A percentile compares a stretch with the other conserved stretches of the same genome.
Conservation (phyloP, 2,797 vertebrate genomes). For the Cottoperca gobio region DNA sequence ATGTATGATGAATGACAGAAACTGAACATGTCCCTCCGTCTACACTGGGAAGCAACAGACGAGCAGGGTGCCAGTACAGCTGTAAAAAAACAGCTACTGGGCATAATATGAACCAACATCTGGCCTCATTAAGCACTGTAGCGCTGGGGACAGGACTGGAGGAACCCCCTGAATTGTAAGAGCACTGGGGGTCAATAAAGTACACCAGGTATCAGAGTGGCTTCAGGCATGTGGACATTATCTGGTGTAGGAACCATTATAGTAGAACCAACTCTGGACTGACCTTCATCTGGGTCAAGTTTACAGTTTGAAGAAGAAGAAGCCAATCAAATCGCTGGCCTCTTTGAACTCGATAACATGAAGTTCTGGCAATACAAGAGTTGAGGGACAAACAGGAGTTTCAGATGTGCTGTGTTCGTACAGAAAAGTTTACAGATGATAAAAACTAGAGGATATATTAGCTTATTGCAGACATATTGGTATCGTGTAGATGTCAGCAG, state of each 20-base stretch:
- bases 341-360: neutral
- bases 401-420: neutral
- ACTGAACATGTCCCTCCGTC: slow-evolving; percentile 5
- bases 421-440: neutral
- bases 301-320: neutral
- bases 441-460: no score
- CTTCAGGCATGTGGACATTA: slow-evolving; percentile 10
- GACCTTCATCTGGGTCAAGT: neutral
- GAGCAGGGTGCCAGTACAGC: slow-evolving; percentile 43
- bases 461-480: no score
- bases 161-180: slow-evolving; percentile 17
- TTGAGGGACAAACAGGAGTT: neutral
- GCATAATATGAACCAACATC: slow-evolving; percentile 41
- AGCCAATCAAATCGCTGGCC: neutral
- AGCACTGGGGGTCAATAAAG: slow-evolving; percentile 31
- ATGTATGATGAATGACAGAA: slow-evolving; percentile 14
- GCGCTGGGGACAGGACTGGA: slow-evolving; percentile 24
- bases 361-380: neutral
- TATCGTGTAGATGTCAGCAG: no score
- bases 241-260: slow-evolving; percentile 23
- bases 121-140: slow-evolving; percentile 47
- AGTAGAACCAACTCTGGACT: neutral
- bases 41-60: slow-evolving; percentile 42
- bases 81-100: slow-evolving; percentile 17
- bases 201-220: slow-evolving; percentile 12